These are phyloP conservation scores for Lacanobia wlatinum DNA, from an alignment of 2,888 invertebrate genomes.

Conservation along the genomic window DNA sequence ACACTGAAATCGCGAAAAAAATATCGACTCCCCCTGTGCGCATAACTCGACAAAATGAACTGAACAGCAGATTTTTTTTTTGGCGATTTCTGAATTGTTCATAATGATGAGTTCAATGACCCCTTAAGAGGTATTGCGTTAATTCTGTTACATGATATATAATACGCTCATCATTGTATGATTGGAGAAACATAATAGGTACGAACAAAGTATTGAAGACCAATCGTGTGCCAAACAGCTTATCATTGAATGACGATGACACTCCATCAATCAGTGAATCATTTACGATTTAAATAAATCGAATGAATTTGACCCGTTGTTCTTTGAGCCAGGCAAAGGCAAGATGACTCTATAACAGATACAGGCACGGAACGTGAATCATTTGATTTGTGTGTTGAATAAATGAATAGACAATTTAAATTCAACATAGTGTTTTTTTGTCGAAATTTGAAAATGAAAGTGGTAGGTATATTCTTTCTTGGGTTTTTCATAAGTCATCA, in stretches of 20 bases:
- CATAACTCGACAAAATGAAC: too few species aligned
- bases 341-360: background rate
- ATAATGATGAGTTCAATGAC: too few species aligned
- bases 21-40: too few species aligned
- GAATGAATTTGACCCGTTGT: conserved; percentile 29
- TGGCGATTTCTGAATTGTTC: too few species aligned
- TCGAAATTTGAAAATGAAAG: background rate
- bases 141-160: too few species aligned
- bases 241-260: background rate
- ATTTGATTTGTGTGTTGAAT: background rate
- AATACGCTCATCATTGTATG: too few species aligned
- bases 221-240: background rate
- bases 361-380: conserved; percentile 5
- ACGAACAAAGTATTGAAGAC: background rate
- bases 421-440: background rate
- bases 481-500: background rate
- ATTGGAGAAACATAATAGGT: background rate
- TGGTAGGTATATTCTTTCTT: too few species aligned
- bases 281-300: conserved; percentile 20
- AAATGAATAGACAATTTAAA: background rate
- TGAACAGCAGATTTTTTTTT: too few species aligned
- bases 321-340: background rate
- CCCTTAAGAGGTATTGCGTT: too few species aligned
- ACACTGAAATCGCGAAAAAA: too few species aligned
- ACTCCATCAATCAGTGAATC: conserved; percentile 23